A percentile compares a stretch with the other conserved stretches of the same genome.
Conservation (phyloP, 2,888 invertebrate genomes). For the Ophion ventricosus region DNA sequence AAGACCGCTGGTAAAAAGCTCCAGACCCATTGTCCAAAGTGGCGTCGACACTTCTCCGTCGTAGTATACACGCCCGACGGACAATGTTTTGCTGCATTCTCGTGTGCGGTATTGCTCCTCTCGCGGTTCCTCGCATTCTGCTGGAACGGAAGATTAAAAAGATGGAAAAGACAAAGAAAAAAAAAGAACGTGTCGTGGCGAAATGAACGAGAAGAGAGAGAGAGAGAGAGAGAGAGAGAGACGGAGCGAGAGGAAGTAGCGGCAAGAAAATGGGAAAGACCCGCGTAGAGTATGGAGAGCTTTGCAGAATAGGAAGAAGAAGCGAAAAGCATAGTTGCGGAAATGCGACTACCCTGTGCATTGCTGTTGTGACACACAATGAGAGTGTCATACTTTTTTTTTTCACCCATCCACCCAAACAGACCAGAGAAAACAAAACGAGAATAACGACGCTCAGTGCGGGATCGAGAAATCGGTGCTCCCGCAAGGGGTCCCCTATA, state of each 20-base stretch:
- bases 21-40: conserved; percentile 62
- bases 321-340: conserved; percentile 40
- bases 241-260: not conserved
- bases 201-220: conserved; percentile 58
- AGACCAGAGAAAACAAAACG: conserved; percentile 17
- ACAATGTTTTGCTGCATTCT: conserved; percentile 44
- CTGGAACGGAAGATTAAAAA: conserved; percentile 61
- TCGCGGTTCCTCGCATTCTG: conserved; percentile 36
- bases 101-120: conserved; percentile 26
- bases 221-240: not conserved
- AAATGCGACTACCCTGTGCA: conserved; percentile 45
- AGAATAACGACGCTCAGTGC: not conserved
- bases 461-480: conserved; percentile 56
- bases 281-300: not conserved
- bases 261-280: conserved; percentile 55
- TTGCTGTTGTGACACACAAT: conserved; percentile 70
- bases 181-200: conserved; percentile 39
- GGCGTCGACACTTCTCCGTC: conserved; percentile 63
- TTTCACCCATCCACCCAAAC: conserved; percentile 35
- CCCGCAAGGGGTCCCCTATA: conserved; percentile 35
- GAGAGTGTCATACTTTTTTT: conserved; percentile 75
- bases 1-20: conserved; percentile 23
- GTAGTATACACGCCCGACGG: conserved; percentile 43
- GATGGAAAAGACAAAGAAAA: too few species aligned
- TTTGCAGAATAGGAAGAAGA: not conserved